Evolutionary conservation across 2,113 vertebrate genomes (phyloP).

Genomic region (Pandion haliaetus): DNA sequence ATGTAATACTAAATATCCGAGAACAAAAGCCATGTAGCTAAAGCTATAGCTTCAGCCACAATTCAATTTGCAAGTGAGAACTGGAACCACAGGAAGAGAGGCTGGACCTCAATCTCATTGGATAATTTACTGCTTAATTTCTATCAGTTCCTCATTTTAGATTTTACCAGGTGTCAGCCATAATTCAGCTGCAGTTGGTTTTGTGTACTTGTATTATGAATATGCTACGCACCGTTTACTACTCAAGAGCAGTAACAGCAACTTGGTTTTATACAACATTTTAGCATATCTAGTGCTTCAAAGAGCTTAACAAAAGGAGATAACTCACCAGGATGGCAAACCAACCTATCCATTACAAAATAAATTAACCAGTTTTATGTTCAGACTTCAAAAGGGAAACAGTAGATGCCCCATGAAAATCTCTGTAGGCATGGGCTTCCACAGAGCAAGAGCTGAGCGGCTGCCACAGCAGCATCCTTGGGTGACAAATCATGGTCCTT

Average conservation of each 20-base stretch:
- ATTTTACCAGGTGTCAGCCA: neutral
- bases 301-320: conserved; percentile 45
- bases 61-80: neutral
- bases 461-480: neutral
- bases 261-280: conserved; percentile 32
- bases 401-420: neutral
- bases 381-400: conserved; percentile 58
- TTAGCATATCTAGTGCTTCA: conserved; percentile 9
- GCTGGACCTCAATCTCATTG: neutral
- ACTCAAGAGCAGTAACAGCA: neutral
- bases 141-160: neutral
- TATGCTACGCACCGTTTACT: neutral
- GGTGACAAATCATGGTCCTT: conserved; percentile 1
- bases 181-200: neutral
- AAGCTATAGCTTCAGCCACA: neutral
- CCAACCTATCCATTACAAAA: conserved; percentile 54
- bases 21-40: neutral
- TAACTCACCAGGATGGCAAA: conserved; percentile 50
- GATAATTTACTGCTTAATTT: neutral
- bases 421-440: conserved; percentile 27
- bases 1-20: neutral
- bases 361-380: conserved; percentile 64
- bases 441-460: conserved; percentile 3
- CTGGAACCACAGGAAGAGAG: neutral
- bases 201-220: neutral